phyloP scores from a whole-genome alignment of 1,140 invertebrate species.

The Euschistus heros region DNA sequence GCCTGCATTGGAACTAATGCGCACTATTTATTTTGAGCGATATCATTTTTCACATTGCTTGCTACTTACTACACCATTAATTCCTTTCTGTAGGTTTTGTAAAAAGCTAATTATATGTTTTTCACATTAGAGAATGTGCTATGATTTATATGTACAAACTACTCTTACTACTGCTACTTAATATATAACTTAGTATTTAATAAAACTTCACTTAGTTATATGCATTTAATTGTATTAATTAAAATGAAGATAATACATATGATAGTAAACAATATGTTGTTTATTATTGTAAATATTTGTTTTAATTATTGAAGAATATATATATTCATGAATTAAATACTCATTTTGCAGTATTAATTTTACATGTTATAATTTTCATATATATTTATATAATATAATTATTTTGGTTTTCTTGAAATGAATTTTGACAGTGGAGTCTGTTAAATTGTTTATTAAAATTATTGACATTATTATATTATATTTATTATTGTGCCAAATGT shows the following conservation, averaged over 20 bases:
- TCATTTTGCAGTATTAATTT: slow-evolving; percentile 6
- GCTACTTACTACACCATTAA: slow-evolving; percentile 13
- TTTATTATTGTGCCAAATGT: neutral
- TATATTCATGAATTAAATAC: neutral
- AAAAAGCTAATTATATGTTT: slow-evolving; percentile 5
- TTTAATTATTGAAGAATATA: neutral
- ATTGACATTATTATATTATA: neutral
- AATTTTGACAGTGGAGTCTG: neutral
- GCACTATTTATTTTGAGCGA: neutral
- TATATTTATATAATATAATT: neutral
- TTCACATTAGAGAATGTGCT: slow-evolving; percentile 8
- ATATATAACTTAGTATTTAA: neutral
- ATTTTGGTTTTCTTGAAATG: neutral
- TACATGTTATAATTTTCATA: neutral
- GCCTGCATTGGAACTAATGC: slow-evolving; percentile 15
- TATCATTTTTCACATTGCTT: slow-evolving; percentile 7
- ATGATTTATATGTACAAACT: slow-evolving; percentile 12
- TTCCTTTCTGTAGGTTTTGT: slow-evolving; percentile 12
- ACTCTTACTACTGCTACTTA: slow-evolving; percentile 3
- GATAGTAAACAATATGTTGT: slow-evolving; percentile 14
- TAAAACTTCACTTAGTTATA: neutral
- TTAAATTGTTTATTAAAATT: slow-evolving; percentile 3
- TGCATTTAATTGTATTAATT: neutral
- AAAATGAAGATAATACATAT: neutral
- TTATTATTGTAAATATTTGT: slow-evolving; percentile 5